Evolutionary conservation across 2,113 vertebrate genomes (phyloP).

Genomic region (Oreocharis arfaki): DNA sequence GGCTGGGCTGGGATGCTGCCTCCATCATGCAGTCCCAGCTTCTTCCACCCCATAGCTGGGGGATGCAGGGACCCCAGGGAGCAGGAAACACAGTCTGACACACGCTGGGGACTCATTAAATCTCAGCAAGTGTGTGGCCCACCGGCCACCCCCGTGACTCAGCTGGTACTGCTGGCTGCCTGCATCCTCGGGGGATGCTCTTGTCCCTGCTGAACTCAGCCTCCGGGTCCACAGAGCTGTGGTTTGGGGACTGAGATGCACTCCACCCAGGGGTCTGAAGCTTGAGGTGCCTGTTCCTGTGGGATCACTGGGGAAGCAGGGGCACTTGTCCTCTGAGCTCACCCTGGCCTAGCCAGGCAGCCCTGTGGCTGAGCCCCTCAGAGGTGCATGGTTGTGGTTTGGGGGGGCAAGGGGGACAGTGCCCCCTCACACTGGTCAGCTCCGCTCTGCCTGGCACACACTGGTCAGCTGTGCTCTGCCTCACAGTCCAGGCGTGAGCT

Average conservation of each 20-base stretch:
- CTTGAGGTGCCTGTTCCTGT: background rate
- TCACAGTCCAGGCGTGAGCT: background rate
- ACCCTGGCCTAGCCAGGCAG: background rate
- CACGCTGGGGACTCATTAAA: fast-evolving
- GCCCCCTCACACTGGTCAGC: background rate
- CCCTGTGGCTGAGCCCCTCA: background rate
- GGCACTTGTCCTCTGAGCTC: too few relatives aligned
- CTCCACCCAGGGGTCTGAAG: background rate
- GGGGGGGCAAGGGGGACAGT: fast-evolving
- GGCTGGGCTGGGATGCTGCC: background rate
- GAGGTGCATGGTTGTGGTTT: background rate
- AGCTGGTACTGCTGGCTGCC: background rate
- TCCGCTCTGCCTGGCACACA: background rate
- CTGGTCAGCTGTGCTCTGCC: background rate
- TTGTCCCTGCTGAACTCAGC: background rate
- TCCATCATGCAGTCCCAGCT: fast-evolving
- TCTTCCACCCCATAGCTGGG: fast-evolving
- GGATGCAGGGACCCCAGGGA: background rate
- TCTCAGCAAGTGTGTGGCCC: fast-evolving
- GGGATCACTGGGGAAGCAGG: background rate
- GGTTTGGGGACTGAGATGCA: background rate
- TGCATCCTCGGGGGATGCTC: background rate
- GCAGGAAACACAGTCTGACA: background rate
- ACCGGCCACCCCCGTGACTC: fast-evolving
- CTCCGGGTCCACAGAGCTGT: fast-evolving